A percentile compares a stretch with the other conserved stretches of the same genome.
phyloP scores from a whole-genome alignment of 1,140 invertebrate species.

The Nilaparvata lugens region DNA sequence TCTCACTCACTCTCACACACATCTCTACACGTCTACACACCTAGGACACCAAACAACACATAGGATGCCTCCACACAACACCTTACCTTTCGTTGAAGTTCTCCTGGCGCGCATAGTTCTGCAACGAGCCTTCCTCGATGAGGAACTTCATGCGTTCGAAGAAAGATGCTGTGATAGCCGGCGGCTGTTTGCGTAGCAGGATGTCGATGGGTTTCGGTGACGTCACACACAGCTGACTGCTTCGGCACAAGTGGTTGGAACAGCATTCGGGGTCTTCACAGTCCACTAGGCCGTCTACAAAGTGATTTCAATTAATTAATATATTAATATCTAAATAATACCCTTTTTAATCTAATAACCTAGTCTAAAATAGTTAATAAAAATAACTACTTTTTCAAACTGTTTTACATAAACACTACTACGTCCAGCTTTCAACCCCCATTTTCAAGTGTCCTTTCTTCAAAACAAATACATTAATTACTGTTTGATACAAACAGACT shows the following conservation, averaged over 20 bases:
- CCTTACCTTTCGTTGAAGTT: slow-evolving; percentile 95
- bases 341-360: not conserved
- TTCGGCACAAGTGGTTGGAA: slow-evolving; percentile 64
- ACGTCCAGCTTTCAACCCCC: too few relatives aligned
- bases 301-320: not conserved
- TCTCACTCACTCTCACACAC: too few relatives aligned
- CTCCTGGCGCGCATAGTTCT: slow-evolving; percentile 89
- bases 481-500: too few relatives aligned
- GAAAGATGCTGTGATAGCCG: slow-evolving; percentile 92
- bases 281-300: slow-evolving; percentile 92
- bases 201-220: slow-evolving; percentile 91
- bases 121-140: slow-evolving; percentile 93
- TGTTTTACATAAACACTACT: too few relatives aligned
- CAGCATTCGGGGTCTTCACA: slow-evolving; percentile 98
- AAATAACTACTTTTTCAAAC: too few relatives aligned
- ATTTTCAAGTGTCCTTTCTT: too few relatives aligned
- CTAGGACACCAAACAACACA: too few relatives aligned
- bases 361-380: too few relatives aligned
- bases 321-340: not conserved
- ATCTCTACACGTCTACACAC: too few relatives aligned
- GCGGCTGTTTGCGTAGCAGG: slow-evolving; percentile 84
- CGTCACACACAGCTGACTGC: slow-evolving; percentile 79
- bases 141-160: slow-evolving; percentile 97
- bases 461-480: too few relatives aligned
- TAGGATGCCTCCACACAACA: too few relatives aligned